These are phyloP conservation scores for Oryzias sinensis DNA, from an alignment of 2,797 vertebrate genomes.

Conservation along the genomic window DNA sequence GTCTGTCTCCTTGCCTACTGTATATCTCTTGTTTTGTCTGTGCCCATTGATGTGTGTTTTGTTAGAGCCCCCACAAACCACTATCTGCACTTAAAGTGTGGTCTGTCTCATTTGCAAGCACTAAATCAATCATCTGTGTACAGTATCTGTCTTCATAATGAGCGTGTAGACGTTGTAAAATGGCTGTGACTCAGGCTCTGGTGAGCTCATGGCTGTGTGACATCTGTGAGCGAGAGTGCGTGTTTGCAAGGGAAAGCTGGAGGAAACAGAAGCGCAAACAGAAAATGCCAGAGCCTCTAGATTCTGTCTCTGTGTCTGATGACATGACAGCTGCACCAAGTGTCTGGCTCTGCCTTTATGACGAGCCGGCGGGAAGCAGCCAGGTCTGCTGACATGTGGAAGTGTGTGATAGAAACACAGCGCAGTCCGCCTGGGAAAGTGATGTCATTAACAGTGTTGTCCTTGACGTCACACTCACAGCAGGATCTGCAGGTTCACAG, in stretches of 20 bases:
- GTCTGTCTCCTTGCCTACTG: constrained; percentile 5
- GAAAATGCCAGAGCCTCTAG: constrained; percentile 38
- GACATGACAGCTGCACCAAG: constrained; percentile 71
- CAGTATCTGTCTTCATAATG: constrained; percentile 19
- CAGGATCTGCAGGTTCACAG: constrained; percentile 48
- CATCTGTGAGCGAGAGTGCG: constrained; percentile 30
- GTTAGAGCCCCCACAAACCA: not conserved
- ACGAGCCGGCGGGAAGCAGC: constrained; percentile 59
- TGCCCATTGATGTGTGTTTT: constrained; percentile 6
- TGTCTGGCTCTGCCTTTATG: constrained; percentile 58
- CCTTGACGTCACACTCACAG: constrained; percentile 59
- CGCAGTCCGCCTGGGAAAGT: constrained; percentile 22
- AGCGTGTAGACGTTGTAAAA: constrained; percentile 33
- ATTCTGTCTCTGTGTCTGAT: constrained; percentile 53
- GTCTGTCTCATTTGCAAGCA: constrained; percentile 24
- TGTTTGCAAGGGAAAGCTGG: constrained; percentile 33
- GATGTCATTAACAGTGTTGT: constrained; percentile 51
- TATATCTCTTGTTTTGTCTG: constrained; percentile 7
- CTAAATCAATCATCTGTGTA: constrained; percentile 43
- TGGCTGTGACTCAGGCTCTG: constrained; percentile 39
- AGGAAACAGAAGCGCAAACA: constrained; percentile 61
- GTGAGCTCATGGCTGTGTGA: constrained; percentile 50
- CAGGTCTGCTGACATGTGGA: constrained; percentile 42
- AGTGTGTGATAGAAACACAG: constrained; percentile 21
- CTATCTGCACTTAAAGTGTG: constrained; percentile 29